Conservation (phyloP, 2,888 invertebrate species). For the Lasioglossum lativentre region DNA sequence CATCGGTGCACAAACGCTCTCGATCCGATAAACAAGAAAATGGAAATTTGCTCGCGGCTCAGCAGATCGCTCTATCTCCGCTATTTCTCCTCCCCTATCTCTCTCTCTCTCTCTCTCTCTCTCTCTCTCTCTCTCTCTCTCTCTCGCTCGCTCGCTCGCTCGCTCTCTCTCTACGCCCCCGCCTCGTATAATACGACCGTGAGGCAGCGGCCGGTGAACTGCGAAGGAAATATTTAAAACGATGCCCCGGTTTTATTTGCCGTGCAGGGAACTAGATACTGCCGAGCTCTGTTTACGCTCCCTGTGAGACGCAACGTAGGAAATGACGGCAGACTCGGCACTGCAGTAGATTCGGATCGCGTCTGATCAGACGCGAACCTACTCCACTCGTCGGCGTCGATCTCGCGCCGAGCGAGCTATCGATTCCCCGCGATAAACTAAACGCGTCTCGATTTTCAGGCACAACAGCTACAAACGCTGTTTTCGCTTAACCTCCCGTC, state of each 20-base stretch:
- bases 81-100: neutral
- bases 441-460: neutral
- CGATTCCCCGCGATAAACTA: neutral
- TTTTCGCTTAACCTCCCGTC: neutral
- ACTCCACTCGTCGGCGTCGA: conserved; percentile 46
- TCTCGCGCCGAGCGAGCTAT: neutral
- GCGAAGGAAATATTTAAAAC: conserved; percentile 32
- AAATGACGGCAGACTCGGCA: neutral
- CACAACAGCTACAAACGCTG: neutral
- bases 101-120: neutral
- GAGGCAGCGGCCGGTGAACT: conserved; percentile 12
- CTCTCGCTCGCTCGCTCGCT: neutral
- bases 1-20: conserved; percentile 48
- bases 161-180: neutral
- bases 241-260: conserved; percentile 5
- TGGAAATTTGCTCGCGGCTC: conserved; percentile 50
- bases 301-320: neutral
- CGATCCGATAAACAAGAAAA: conserved; percentile 66
- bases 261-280: neutral
- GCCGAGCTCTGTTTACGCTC: conserved; percentile 2
- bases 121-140: neutral
- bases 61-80: conserved; percentile 6
- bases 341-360: neutral
- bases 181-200: conserved; percentile 12
- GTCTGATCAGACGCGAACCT: conserved; percentile 55